Evolutionary conservation across 2,888 invertebrate species (phyloP), one percentile per base, ranked within the genome.

Genomic region (Cenopis cana): DNA sequence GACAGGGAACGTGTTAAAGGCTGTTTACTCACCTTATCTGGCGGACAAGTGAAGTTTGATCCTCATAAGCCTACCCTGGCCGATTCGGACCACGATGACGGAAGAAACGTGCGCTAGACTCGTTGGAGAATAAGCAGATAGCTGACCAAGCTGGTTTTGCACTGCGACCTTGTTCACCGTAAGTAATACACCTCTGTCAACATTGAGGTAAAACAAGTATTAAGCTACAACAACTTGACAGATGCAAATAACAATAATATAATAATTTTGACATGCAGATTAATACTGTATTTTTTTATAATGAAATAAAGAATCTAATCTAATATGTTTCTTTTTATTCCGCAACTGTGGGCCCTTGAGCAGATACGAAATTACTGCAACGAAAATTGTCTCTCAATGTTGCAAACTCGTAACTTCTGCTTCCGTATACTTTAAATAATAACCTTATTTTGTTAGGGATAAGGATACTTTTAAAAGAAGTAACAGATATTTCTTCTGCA

Each of bases 301-400:
- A n/a, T n/a, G n/a, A n/a, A n/a, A n/a, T n/a, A n/a, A n/a, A n/a
- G n/a, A n/a, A n/a, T n/a, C n/a, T n/a, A n/a, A n/a, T n/a, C n/a
- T n/a, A n/a, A n/a, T n/a, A n/a, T n/a, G n/a, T n/a, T n/a, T n/a
- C n/a, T n/a, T n/a, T n/a, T n/a, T n/a, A n/a, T n/a, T n/a, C n/a
- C n/a, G n/a, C n/a, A n/a, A n/a, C n/a, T 17, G 65, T 41, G 41
- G 54, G 24, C 60, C 72, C 70, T 69, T 74, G 75, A 75, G 74
- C 76, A 76, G 75, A 75, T 76, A 77, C 72, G 78, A 76, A 79
- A 77, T 79, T 77, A 79, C 80, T 78, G 77, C 75, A 78, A 62
- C 73, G 68, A 75, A 74, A 78, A 80, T 82, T 78, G 79, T 33
- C 46, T 29, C 29, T 33, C 50, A 50, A 33, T 62, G 33, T 36